Evolutionary conservation across 1,140 invertebrate genomes (phyloP), one percentile per base, ranked within the genome.

Genomic region (Rhysida immarginata): DNA sequence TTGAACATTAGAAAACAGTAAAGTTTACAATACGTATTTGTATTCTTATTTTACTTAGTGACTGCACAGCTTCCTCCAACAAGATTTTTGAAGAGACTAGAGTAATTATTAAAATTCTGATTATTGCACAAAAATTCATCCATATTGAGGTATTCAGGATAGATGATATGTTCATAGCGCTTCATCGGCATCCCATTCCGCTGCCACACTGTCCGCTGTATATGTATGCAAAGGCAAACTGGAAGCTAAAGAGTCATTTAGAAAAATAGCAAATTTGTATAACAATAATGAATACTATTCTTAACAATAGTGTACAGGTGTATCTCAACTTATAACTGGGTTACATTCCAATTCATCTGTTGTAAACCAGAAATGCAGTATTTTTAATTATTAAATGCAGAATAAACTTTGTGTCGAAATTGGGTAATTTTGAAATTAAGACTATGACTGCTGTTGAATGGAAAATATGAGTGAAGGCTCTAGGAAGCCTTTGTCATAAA

Each of bases 121-220:
- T 48, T 14, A 13, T 48, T 84, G 59, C 76, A 92, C 23, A 85
- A 80, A 60, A 69, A 75, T 5, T 65, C 63, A 81, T 85, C 76
- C 90, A 82, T 63, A 76, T 67, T 77, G 1, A 95, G 74, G 58
- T 80, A 75, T 72, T 92, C 87, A 3, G 87, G 83, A 72, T 94
- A 94, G 63, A 80, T 77, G 0, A 96, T 83, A 65, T 81, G 81
- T 69, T 95, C 91, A 61, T 81, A 78, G 44, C 89, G 76, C 73
- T 96, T 96, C 57, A 81, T 79, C 26, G 83, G 77, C 43, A 76
- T 64, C 8, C 83, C 86, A 57, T 81, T 80, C 46, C 78, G 71
- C 59, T 81, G 74, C 87, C 89, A 94, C 44, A 81, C 81, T 24
- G 87, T 89, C 57, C 90, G 77, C 42, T 84, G 81, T 63, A 96